Evolutionary conservation across 2,888 invertebrate genomes (phyloP).

Genomic region (Volucella zonaria): DNA sequence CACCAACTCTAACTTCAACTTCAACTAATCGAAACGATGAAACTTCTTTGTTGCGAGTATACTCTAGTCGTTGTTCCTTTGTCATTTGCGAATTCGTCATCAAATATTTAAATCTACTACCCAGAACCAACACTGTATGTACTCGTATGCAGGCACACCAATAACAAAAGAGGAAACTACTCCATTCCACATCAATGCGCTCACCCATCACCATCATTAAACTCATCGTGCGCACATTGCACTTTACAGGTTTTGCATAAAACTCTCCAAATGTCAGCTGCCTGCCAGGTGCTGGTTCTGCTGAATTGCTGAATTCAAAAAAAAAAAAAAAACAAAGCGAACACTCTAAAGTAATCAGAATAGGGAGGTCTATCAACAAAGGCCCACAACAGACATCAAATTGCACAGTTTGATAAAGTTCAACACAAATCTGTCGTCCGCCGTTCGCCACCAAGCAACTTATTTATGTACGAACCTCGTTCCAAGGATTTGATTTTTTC

Average conservation of each 20-base stretch:
- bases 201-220: conserved; percentile 52
- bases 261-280: conserved; percentile 49
- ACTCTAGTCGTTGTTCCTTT: conserved; percentile 12
- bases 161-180: conserved; percentile 48
- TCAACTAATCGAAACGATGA: conserved; percentile 27
- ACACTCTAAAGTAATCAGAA: conserved; percentile 1
- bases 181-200: conserved; percentile 55
- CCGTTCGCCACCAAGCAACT: neutral
- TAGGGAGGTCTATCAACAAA: neutral
- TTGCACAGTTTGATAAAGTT: conserved; percentile 25
- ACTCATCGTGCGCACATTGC: conserved; percentile 48
- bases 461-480: neutral
- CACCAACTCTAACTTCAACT: too few relatives aligned
- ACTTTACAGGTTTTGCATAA: conserved; percentile 57
- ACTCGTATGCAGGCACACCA: neutral
- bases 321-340: neutral
- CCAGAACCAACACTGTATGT: too few relatives aligned
- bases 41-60: conserved; percentile 13
- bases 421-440: conserved; percentile 19
- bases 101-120: conserved; percentile 55
- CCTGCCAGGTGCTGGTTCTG: conserved; percentile 27
- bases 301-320: neutral
- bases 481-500: conserved; percentile 37
- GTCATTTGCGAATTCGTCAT: conserved; percentile 46
- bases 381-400: conserved; percentile 35